A percentile compares a stretch with the other conserved stretches of the same genome.
Evolutionary conservation across 2,113 vertebrate species (phyloP).

Genomic region (Hymenochirus boettgeri): DNA sequence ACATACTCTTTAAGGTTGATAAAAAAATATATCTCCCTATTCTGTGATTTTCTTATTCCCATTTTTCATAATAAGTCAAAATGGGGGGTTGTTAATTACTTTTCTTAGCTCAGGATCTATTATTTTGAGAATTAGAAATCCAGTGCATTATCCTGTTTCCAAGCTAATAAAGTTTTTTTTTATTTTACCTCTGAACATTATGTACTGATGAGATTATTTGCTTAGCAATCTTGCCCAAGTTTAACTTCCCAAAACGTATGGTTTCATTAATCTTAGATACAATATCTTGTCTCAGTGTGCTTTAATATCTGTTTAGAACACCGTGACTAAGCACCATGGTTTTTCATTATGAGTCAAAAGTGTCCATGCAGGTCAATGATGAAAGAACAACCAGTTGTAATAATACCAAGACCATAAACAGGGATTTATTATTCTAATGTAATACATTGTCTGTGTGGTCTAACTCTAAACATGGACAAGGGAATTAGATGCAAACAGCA

Average conservation of each 20-base stretch:
- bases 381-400: slow-evolving; percentile 21
- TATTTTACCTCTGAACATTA: slow-evolving; percentile 40
- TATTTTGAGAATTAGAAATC: slow-evolving; percentile 33
- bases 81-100: slow-evolving; percentile 44
- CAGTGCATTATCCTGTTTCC: slow-evolving; percentile 39
- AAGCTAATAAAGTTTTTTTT: slow-evolving; percentile 43
- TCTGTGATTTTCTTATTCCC: no score
- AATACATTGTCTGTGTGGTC: neutral
- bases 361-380: slow-evolving; percentile 25
- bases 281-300: neutral
- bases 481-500: no score
- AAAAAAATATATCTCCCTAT: no score
- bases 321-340: slow-evolving; percentile 27
- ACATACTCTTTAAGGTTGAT: no score
- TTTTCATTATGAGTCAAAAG: slow-evolving; percentile 32
- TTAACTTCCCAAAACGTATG: slow-evolving; percentile 39
- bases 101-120: slow-evolving; percentile 27
- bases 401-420: no score
- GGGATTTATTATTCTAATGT: neutral
- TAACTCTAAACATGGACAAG: no score
- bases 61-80: no score
- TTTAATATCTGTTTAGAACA: slow-evolving; percentile 25
- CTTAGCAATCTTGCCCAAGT: slow-evolving; percentile 20
- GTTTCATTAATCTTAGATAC: slow-evolving; percentile 6
- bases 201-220: slow-evolving; percentile 40